phyloP scores from a whole-genome alignment of 1,140 invertebrate species.

The Galendromus occidentalis region DNA sequence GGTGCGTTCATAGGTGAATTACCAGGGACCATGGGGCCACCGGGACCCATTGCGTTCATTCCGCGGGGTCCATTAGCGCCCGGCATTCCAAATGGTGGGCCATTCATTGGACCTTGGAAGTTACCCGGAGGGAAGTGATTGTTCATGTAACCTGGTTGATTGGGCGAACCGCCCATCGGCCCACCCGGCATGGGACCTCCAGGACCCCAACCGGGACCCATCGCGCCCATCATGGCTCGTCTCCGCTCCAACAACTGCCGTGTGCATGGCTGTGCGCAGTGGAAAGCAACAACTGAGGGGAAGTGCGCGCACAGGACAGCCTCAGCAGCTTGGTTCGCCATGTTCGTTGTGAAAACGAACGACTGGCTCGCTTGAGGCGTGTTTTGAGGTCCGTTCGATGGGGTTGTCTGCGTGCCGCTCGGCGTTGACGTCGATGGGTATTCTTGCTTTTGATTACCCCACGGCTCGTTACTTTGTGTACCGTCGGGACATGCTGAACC shows the following conservation, averaged over 20 bases:
- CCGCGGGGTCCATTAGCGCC: constrained; percentile 9
- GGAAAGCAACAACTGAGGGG: constrained; percentile 78
- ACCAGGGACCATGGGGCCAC: not conserved
- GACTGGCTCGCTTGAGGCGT: constrained; percentile 94
- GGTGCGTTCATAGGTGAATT: constrained; percentile 4
- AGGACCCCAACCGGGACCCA: constrained; percentile 14
- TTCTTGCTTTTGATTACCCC: not conserved
- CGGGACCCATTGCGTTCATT: not conserved
- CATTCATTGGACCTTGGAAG: constrained; percentile 9
- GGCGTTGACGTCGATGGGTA: constrained; percentile 3
- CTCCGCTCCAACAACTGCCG: constrained; percentile 64
- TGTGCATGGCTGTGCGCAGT: constrained; percentile 79
- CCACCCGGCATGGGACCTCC: constrained; percentile 16
- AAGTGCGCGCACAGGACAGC: constrained; percentile 67
- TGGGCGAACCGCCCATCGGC: constrained; percentile 13
- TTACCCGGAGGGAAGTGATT: constrained; percentile 4
- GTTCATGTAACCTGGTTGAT: constrained; percentile 11
- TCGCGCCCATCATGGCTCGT: not conserved
- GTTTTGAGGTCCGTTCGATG: constrained; percentile 23
- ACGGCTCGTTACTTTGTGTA: not conserved
- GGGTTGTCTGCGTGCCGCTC: not conserved
- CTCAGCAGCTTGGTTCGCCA: constrained; percentile 87
- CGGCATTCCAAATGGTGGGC: not conserved
- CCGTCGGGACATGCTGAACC: constrained; percentile 10
- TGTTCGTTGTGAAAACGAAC: constrained; percentile 81